Conservation (phyloP, 2,888 invertebrate genomes). For the Rugalucina vietnamica region DNA sequence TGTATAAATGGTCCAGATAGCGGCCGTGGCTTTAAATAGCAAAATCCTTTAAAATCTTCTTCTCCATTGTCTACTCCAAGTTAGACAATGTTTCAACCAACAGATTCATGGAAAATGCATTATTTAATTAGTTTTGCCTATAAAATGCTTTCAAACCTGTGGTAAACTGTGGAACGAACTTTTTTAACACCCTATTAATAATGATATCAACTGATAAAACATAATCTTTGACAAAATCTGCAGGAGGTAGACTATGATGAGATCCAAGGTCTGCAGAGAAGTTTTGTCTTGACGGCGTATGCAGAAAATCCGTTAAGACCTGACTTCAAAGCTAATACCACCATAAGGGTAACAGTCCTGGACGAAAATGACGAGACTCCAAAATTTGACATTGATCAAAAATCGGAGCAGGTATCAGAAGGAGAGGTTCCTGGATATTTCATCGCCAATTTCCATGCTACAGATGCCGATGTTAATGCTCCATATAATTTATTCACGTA, state of each 20-base stretch:
- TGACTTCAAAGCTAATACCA: conserved; percentile 89
- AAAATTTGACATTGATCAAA: conserved; percentile 87
- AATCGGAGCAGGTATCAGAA: conserved; percentile 90
- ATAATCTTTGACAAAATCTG: no score
- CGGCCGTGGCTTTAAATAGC: no score
- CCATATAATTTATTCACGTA: conserved; percentile 85
- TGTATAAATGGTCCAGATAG: no score
- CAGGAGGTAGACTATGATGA: conserved; percentile 81
- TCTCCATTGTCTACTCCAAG: no score
- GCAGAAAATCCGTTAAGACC: conserved; percentile 59
- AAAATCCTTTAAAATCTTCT: no score
- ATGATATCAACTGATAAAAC: no score
- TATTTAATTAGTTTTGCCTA: no score
- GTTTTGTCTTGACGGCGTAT: conserved; percentile 78
- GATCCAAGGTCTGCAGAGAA: conserved; percentile 64
- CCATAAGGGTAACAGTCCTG: conserved; percentile 97
- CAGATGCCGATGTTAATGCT: conserved; percentile 95
- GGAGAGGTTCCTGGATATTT: conserved; percentile 95
- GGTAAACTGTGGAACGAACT: no score
- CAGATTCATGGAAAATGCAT: no score
- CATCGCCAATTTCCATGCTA: conserved; percentile 97
- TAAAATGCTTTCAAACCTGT: no score
- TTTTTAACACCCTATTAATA: no score
- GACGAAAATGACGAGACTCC: conserved; percentile 99
- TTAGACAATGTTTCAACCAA: no score